A percentile compares a stretch with the other conserved stretches of the same genome.
Conservation (phyloP, 2,888 invertebrate genomes). For the Agrochola lota region DNA sequence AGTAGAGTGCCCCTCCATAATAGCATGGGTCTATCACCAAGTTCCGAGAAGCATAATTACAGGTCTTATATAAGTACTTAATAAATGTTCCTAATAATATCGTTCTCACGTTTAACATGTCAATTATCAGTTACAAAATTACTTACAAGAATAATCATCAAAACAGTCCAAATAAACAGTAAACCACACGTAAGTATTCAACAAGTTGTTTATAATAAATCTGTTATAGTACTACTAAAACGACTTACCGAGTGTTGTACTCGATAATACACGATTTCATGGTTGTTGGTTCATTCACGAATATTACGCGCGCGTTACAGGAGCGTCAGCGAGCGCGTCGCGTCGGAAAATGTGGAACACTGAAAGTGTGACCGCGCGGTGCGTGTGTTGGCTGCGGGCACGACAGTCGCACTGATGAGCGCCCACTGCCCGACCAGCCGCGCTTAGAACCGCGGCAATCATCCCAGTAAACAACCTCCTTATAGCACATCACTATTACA, state of each 20-base stretch:
- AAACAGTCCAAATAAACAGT: constrained; percentile 22
- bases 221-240: constrained; percentile 24
- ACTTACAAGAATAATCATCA: constrained; percentile 26
- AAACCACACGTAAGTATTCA: constrained; percentile 27
- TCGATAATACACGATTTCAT: constrained; percentile 58
- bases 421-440: constrained; percentile 24
- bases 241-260: constrained; percentile 58
- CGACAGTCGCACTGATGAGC: constrained; percentile 64
- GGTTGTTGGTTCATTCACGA: constrained; percentile 58
- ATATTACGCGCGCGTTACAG: constrained; percentile 37
- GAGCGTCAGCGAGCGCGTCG: constrained; percentile 47
- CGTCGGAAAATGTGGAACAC: constrained; percentile 51
- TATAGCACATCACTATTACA: constrained; percentile 29
- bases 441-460: constrained; percentile 19
- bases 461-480: constrained; percentile 37
- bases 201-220: constrained; percentile 46
- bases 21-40: constrained; percentile 5
- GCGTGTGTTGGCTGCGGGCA: constrained; percentile 62
- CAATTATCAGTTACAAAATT: constrained; percentile 8
- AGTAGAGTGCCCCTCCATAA: constrained; percentile 11
- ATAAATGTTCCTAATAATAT: not conserved
- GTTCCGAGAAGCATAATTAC: constrained; percentile 11
- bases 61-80: not conserved
- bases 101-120: not conserved
- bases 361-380: constrained; percentile 34